A percentile compares a stretch with the other conserved stretches of the same genome.
These are phyloP conservation scores for Mythimna lalbum DNA, from an alignment of 2,888 invertebrate species.

Conservation along the genomic window DNA sequence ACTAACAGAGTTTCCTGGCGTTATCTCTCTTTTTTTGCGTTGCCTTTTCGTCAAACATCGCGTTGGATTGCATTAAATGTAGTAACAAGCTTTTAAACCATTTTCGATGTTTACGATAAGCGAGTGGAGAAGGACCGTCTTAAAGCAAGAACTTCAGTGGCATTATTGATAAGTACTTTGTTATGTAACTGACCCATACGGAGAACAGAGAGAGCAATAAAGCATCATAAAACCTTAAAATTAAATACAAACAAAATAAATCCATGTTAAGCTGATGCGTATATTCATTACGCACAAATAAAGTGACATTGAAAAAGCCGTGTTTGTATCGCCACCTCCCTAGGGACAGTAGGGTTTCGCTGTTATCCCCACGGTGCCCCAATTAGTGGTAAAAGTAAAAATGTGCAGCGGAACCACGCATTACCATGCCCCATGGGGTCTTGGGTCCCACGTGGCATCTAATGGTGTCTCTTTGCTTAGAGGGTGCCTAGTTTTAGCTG, in stretches of 20 bases:
- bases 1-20: too few relatives aligned
- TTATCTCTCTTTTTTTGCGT: too few relatives aligned
- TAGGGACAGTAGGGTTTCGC: slow-evolving; percentile 80
- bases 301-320: slow-evolving; percentile 86
- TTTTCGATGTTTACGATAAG: too few relatives aligned
- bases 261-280: slow-evolving; percentile 55
- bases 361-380: slow-evolving; percentile 85
- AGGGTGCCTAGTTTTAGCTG: slow-evolving; percentile 82
- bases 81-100: too few relatives aligned
- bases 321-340: slow-evolving; percentile 78
- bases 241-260: slow-evolving; percentile 56
- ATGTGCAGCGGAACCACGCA: slow-evolving; percentile 88
- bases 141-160: not conserved
- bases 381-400: slow-evolving; percentile 90
- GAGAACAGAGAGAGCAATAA: too few relatives aligned
- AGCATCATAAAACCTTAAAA: slow-evolving; percentile 14
- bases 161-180: not conserved
- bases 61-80: too few relatives aligned
- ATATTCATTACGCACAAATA: slow-evolving; percentile 80
- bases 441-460: slow-evolving; percentile 84
- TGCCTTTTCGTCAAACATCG: too few relatives aligned
- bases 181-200: too few relatives aligned
- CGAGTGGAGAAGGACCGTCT: too few relatives aligned
- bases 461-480: slow-evolving; percentile 88
- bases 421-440: slow-evolving; percentile 79